A percentile compares a stretch with the other conserved stretches of the same genome.
These are phyloP conservation scores for Muscidifurax raptorellus DNA, from an alignment of 1,140 invertebrate genomes.

Conservation along the genomic window DNA sequence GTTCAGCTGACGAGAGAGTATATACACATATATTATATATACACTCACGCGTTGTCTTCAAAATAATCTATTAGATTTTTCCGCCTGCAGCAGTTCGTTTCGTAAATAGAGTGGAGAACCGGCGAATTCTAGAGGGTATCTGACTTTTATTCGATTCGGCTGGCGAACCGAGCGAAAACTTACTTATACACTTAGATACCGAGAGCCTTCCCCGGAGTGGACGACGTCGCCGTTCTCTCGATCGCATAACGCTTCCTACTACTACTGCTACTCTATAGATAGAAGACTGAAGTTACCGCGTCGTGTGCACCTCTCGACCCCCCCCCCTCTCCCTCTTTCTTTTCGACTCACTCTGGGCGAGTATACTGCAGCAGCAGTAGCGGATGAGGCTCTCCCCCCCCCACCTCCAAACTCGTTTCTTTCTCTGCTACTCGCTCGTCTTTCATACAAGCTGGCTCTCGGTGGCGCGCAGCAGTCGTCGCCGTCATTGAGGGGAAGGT, in stretches of 20 bases:
- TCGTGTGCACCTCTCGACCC: background rate
- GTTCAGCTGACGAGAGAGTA: background rate
- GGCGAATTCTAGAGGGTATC: conserved; percentile 42
- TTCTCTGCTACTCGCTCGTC: background rate
- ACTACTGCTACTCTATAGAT: background rate
- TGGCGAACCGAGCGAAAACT: conserved; percentile 54
- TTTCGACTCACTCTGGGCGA: background rate
- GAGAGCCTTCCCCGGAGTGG: conserved; percentile 47
- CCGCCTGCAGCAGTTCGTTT: conserved; percentile 21
- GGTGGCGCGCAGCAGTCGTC: background rate
- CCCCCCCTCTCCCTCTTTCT: conserved; percentile 2
- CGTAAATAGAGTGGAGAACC: conserved; percentile 57
- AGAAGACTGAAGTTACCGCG: background rate
- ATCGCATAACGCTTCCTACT: conserved; percentile 30
- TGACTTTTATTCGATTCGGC: conserved; percentile 69
- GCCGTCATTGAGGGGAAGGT: conserved; percentile 26
- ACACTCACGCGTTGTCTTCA: background rate
- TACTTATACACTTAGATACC: conserved; percentile 52
- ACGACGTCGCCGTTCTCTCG: conserved; percentile 46
- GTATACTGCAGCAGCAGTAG: background rate
- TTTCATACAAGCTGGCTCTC: background rate
- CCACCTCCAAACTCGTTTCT: background rate
- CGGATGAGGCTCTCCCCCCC: background rate
- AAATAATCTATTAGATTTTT: conserved; percentile 54
- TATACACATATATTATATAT: background rate